Evolutionary conservation across 2,888 invertebrate genomes (phyloP).

Genomic region (Phytoseiulus persimilis): DNA sequence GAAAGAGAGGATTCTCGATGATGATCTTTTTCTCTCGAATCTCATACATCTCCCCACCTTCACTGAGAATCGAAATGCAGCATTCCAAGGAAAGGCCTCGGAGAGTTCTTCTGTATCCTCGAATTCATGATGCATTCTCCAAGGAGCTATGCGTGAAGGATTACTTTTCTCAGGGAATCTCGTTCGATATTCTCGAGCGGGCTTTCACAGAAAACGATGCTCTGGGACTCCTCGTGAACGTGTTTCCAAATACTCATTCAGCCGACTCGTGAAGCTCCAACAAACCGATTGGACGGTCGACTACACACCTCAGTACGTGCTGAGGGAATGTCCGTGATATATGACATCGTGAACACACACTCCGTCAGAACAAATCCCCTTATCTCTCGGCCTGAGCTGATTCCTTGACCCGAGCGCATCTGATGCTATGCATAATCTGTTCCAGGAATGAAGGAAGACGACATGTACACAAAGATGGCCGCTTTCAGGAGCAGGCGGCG

Average conservation of each 20-base stretch:
- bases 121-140: constrained; percentile 28
- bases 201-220: constrained; percentile 24
- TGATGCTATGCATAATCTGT: background rate
- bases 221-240: constrained; percentile 18
- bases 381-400: no score
- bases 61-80: constrained; percentile 8
- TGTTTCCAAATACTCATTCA: constrained; percentile 26
- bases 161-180: constrained; percentile 16
- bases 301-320: background rate
- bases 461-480: background rate
- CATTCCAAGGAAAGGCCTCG: constrained; percentile 8
- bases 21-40: constrained; percentile 17
- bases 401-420: no score
- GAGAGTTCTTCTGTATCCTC: constrained; percentile 20
- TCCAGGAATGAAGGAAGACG: constrained; percentile 14
- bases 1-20: background rate
- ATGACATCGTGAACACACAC: no score
- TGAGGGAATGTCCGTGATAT: no score
- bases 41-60: constrained; percentile 9
- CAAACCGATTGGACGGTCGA: constrained; percentile 12
- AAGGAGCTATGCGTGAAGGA: constrained; percentile 21
- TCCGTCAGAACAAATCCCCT: no score
- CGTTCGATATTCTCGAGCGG: constrained; percentile 31
- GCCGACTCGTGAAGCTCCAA: constrained; percentile 9
- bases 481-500: constrained; percentile 10